Percentiles rank a stretch among this genome's conserved stretches.
Conservation (phyloP, 1,140 invertebrate genomes). For the Bilobella aurantiaca region DNA sequence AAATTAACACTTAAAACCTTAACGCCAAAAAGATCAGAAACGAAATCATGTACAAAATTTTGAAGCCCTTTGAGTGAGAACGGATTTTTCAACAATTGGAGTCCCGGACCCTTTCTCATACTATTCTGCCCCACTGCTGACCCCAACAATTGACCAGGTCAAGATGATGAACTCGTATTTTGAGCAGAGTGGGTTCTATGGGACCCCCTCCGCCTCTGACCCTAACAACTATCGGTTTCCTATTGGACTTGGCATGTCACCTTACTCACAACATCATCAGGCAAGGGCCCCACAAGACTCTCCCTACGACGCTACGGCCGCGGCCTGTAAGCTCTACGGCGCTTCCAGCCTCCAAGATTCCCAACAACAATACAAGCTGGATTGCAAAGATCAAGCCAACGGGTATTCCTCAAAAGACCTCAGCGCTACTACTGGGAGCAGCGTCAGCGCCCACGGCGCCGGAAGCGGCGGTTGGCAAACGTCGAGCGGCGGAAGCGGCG, state of each 20-base stretch:
- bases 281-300: conserved; percentile 71
- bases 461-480: conserved; percentile 37
- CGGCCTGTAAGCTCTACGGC: conserved; percentile 72
- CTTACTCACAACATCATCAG: conserved; percentile 59
- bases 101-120: neutral
- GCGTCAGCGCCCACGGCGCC: conserved; percentile 36
- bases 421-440: conserved; percentile 51
- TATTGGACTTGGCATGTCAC: conserved; percentile 68
- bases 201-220: conserved; percentile 54
- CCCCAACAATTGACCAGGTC: neutral
- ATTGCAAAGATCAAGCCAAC: conserved; percentile 51
- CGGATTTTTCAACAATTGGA: no score
- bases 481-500: conserved; percentile 20
- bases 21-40: neutral
- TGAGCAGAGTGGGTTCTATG: conserved; percentile 86
- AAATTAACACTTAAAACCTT: conserved; percentile 5
- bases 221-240: conserved; percentile 60
- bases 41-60: neutral
- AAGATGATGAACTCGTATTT: conserved; percentile 85
- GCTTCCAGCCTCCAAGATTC: conserved; percentile 50
- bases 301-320: conserved; percentile 76
- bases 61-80: no score
- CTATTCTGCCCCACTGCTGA: neutral
- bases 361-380: conserved; percentile 47
- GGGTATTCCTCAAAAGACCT: conserved; percentile 50